Conservation (phyloP, 2,888 invertebrate genomes). For the Diadromus collaris region DNA sequence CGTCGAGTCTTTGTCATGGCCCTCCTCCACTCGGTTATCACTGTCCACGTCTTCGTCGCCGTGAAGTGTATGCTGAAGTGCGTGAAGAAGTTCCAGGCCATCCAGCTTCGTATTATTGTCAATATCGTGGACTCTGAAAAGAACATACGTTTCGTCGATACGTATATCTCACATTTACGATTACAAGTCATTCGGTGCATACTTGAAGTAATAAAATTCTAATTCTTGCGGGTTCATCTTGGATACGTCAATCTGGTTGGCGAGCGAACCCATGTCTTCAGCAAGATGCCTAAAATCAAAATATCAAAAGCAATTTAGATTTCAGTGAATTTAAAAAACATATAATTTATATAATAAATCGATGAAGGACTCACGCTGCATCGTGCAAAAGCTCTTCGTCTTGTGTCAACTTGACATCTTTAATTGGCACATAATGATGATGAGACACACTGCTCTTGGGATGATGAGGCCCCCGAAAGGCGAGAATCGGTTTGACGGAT, state of each 20-base stretch:
- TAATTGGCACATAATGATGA: conserved; percentile 83
- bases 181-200: conserved; percentile 57
- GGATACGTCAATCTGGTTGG: conserved; percentile 83
- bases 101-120: conserved; percentile 95
- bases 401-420: conserved; percentile 84
- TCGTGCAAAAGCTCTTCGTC: conserved; percentile 89
- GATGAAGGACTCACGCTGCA: conserved; percentile 82
- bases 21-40: conserved; percentile 67
- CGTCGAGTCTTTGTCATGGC: conserved; percentile 61
- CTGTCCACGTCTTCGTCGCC: conserved; percentile 80
- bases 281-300: conserved; percentile 85
- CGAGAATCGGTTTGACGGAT: conserved; percentile 63
- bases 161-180: not conserved
- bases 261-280: conserved; percentile 87
- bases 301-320: not conserved
- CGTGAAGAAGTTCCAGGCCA: conserved; percentile 93
- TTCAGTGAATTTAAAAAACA: not conserved
- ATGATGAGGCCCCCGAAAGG: conserved; percentile 85
- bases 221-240: conserved; percentile 92
- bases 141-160: not conserved
- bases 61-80: conserved; percentile 89
- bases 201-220: conserved; percentile 92
- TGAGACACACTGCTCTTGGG: conserved; percentile 81
- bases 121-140: conserved; percentile 88
- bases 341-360: not conserved